Evolutionary conservation across 1,140 invertebrate genomes (phyloP), one percentile per base, ranked within the genome.

Genomic region (Maniola jurtina): DNA sequence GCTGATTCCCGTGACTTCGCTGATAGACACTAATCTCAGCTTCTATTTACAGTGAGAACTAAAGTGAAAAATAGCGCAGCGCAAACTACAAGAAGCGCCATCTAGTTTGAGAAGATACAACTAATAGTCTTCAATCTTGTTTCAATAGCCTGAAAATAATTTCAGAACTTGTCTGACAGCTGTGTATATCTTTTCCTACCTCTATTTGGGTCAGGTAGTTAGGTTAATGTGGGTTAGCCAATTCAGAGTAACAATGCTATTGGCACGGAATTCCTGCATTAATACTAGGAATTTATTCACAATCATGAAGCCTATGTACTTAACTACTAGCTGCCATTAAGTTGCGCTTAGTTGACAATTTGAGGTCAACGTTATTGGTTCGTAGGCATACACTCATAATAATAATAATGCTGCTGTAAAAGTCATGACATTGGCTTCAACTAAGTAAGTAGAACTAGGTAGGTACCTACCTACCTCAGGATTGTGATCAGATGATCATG

Each of bases 201-300:
- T 75, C 65, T 73, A 80, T 86, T 80, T 66, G 74, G 83, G 83
- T 86, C 83, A 82, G 65, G 69, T 73, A 33, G 40, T 45, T 65
- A 65, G 56, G 84, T 83, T 84, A 83, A 80, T 82, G 79, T 80
- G 80, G 73, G 75, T 52, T 76, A 73, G 71, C 59, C 60, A 72
- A 75, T 67, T 75, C 70, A 73, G 77, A 79, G 65, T 78, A 72
- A 78, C 71, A 72, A 74, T 71, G 72, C 61, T 77, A 83, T 83
- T 82, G 81, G 77, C 86, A 88, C 86, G 86, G 77, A 78, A 88
- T 84, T 80, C 80, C 72, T 81, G 83, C 81, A 88, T 88, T 88
- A 88, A 88, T 81, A 74, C 75, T 74, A 74, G 62, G 66, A 78
- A 79, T 76, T 81, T 75, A 76, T 74, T 71, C 67, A 66, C 56